Conservation (phyloP, 2,888 invertebrate species). For the Phyllotreta striolata region DNA sequence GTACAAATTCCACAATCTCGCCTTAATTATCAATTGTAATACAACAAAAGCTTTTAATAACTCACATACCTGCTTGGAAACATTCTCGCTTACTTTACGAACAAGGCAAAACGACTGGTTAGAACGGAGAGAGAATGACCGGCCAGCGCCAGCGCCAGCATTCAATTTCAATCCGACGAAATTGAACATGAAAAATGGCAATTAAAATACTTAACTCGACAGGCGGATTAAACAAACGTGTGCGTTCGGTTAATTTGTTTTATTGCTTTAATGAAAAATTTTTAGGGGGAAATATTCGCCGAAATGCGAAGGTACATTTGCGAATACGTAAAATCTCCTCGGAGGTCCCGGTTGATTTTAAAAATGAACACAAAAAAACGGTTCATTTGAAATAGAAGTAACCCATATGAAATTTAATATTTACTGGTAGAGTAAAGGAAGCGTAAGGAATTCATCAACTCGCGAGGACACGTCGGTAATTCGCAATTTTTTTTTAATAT, state of each 20-base stretch:
- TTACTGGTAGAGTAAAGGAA: constrained; percentile 27
- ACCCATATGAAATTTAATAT: constrained; percentile 44
- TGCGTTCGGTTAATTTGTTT: constrained; percentile 23
- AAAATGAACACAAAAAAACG: constrained; percentile 33
- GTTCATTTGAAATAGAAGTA: constrained; percentile 42
- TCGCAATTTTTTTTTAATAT: constrained; percentile 44
- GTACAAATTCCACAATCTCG: constrained; percentile 49
- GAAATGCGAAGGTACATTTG: no score
- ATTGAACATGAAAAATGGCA: constrained; percentile 41
- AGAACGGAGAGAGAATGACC: not conserved
- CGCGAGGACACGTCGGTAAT: constrained; percentile 35
- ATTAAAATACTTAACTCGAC: constrained; percentile 39
- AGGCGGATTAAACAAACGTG: constrained; percentile 13
- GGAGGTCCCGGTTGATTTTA: no score
- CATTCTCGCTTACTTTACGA: constrained; percentile 38
- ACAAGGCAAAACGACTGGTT: not conserved
- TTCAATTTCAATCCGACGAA: constrained; percentile 34
- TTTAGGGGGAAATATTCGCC: constrained; percentile 2
- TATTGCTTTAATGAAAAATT: constrained; percentile 16
- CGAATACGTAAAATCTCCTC: no score
- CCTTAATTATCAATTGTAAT: constrained; percentile 54
- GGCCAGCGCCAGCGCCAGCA: constrained; percentile 4
- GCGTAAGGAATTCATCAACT: constrained; percentile 41
- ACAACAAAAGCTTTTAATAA: constrained; percentile 55
- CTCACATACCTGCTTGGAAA: constrained; percentile 51